These are phyloP conservation scores for Penaeus vannamei DNA, from an alignment of 1,140 invertebrate species.

Conservation along the genomic window DNA sequence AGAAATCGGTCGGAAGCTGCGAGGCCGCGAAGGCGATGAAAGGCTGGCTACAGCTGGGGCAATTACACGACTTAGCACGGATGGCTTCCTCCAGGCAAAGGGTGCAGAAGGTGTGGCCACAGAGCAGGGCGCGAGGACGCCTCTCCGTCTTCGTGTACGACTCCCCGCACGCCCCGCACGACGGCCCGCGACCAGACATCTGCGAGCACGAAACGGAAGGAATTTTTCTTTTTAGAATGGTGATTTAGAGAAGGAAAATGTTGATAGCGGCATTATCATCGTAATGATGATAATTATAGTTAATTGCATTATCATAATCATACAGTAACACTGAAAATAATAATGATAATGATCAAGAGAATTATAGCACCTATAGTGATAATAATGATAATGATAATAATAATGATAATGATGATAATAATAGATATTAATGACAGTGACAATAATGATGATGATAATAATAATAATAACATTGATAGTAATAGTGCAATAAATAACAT, in stretches of 20 bases:
- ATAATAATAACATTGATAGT: too few relatives aligned
- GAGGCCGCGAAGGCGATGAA: conserved; percentile 32
- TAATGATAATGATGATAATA: too few relatives aligned
- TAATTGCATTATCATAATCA: too few relatives aligned
- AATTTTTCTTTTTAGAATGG: background rate
- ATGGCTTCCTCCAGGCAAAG: conserved; percentile 31
- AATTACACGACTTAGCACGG: background rate
- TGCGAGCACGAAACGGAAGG: background rate
- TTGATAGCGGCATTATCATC: too few relatives aligned
- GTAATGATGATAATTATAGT: too few relatives aligned
- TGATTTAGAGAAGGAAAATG: background rate
- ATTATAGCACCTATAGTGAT: too few relatives aligned
- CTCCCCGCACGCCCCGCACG: conserved; percentile 7
- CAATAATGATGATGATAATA: too few relatives aligned
- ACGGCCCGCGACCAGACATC: background rate
- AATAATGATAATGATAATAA: too few relatives aligned
- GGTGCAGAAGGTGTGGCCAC: conserved; percentile 54
- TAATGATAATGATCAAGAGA: too few relatives aligned
- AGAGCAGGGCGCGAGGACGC: conserved; percentile 43
- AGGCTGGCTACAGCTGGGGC: conserved; percentile 27
- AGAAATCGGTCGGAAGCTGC: conserved; percentile 44
- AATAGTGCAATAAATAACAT: too few relatives aligned
- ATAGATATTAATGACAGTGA: too few relatives aligned
- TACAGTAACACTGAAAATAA: too few relatives aligned
- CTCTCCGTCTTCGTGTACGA: conserved; percentile 23